A percentile compares a stretch with the other conserved stretches of the same genome.
Conservation (phyloP, 2,113 vertebrate genomes). For the Eudyptes chrysolophus region DNA sequence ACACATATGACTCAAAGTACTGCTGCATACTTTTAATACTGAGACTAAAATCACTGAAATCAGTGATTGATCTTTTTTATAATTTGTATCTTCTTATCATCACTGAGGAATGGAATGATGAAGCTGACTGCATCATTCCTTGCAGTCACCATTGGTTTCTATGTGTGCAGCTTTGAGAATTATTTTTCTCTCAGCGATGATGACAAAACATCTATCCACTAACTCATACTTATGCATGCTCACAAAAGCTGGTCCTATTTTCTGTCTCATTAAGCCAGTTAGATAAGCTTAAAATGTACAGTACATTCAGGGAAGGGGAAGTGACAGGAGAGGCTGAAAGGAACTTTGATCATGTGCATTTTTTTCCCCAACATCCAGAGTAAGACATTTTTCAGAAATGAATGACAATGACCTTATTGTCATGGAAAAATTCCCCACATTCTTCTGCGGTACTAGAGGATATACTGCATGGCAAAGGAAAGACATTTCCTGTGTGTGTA, state of each 20-base stretch:
- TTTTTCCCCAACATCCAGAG: background rate
- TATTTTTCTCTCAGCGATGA: background rate
- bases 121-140: background rate
- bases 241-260: background rate
- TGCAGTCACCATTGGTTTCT: background rate
- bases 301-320: background rate
- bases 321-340: background rate
- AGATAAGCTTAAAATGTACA: background rate
- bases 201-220: background rate
- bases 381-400: background rate
- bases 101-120: background rate
- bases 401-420: background rate
- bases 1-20: background rate
- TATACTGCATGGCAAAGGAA: background rate
- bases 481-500: background rate
- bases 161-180: background rate
- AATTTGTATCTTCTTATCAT: background rate
- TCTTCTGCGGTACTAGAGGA: background rate
- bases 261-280: background rate
- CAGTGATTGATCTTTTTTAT: background rate
- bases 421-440: background rate
- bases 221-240: background rate
- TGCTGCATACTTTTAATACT: background rate
- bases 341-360: background rate
- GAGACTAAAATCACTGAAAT: background rate